These are phyloP conservation scores for Gymnarchus niloticus DNA, from an alignment of 2,113 vertebrate species.

Conservation along the genomic window DNA sequence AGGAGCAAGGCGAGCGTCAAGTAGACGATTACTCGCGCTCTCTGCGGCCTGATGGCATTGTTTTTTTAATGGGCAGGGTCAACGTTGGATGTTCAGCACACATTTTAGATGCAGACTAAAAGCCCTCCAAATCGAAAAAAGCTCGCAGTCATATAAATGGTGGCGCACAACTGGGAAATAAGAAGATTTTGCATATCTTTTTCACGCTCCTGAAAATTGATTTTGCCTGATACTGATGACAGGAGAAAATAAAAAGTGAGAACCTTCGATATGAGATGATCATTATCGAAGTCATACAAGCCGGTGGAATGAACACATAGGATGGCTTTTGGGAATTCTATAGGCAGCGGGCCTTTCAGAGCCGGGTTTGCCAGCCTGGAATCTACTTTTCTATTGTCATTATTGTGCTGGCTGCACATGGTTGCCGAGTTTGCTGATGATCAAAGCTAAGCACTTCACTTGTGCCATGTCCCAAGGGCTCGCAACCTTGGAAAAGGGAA, in stretches of 20 bases:
- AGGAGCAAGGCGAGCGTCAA: too few relatives aligned
- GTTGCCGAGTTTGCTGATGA: not conserved
- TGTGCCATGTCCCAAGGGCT: conserved; percentile 1
- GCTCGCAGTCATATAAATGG: conserved; percentile 40
- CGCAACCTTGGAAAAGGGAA: not conserved
- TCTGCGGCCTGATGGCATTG: conserved; percentile 38
- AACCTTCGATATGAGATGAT: conserved; percentile 45
- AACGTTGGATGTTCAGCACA: conserved; percentile 49
- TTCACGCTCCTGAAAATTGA: conserved; percentile 53
- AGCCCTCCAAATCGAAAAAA: conserved; percentile 29
- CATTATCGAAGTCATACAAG: conserved; percentile 11
- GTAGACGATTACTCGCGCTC: not conserved
- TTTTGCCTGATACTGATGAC: conserved; percentile 51
- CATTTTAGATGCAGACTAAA: conserved; percentile 53
- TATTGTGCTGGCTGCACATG: conserved; percentile 8
- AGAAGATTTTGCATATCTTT: conserved; percentile 39
- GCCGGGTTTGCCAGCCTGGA: not conserved
- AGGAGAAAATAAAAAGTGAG: conserved; percentile 47
- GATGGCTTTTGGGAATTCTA: not conserved
- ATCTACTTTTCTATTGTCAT: not conserved
- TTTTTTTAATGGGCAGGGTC: conserved; percentile 55
- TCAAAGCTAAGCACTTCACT: conserved; percentile 3
- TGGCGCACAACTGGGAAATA: conserved; percentile 20
- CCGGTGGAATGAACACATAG: not conserved
- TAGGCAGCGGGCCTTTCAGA: not conserved